Evolutionary conservation across 2,797 vertebrate genomes (phyloP), one percentile per base, ranked within the genome.

Genomic region (Melanitta fusca): DNA sequence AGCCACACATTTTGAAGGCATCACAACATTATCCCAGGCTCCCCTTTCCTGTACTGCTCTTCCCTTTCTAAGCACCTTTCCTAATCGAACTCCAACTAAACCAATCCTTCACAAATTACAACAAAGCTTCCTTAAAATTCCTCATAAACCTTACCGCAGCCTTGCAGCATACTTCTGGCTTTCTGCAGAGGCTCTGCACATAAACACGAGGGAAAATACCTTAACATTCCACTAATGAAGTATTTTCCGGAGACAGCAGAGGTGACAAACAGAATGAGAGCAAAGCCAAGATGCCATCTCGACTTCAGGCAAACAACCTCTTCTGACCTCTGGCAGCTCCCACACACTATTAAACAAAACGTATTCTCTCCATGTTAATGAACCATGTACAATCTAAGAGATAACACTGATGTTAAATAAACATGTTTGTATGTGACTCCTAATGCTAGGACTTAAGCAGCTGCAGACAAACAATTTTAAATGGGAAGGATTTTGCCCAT

Each of bases 241-340:
- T 18, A 0, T 27, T 73, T 88, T 87, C 90, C 47, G 6, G 75
- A 41, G 66, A 11, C 88, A 20, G 91, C 58, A 22, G 90, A 92
- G 92, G 82, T 58, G 93, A 95, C 89, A 92, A 96, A 95, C 81
- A 79, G 68, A 17, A 8, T 5, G 56, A 95, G 83, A 87, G 85
- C 85, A 94, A 92, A 97, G 91, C 87, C 74, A 93, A 97, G 96
- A 94, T 94, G 91, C 94, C 91, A 96, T 91, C 94, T 95, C 53
- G 1, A 96, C 93, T 96, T 27, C 80, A 94, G 90, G 91, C 91
- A 94, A 96, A 96, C 91, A 91, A 93, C 80, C 85, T 91, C 91
- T 56, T 38, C 77, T 93, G 96, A 96, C 79, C 92, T 91, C 93
- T 88, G 85, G 93, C 91, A 95, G 75, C 94, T 94, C 96, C 87